Evolutionary conservation across 2,888 invertebrate genomes (phyloP), one percentile per base, ranked within the genome.

Genomic region (Stenchaetothrips biformis): DNA sequence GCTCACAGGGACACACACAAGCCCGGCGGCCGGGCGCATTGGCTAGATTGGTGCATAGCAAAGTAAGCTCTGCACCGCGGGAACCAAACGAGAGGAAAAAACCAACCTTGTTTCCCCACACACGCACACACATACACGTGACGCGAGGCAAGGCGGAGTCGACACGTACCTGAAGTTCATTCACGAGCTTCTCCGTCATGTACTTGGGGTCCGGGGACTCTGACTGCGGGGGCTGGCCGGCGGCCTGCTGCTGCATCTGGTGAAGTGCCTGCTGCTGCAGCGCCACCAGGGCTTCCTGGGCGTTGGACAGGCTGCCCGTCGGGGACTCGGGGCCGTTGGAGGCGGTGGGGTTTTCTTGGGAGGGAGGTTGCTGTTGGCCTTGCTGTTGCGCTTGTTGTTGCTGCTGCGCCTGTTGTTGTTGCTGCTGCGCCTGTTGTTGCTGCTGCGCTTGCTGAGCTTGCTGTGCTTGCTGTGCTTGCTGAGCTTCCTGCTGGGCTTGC

Each of bases 121-220:
- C 59, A 59, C 16, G 16, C 59, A 21, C 21, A 2, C 7, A 59
- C 59, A 53, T 0, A 53, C 53, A 13, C 13, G 9, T 11, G 9
- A 21, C 7, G n/a, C 11, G 11, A 25, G 25, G 25, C 67, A 74
- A 67, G 21, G 62, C 25, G 9, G 67, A 74, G 67, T 74, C 4
- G 67, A 74, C 67, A 74, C 67, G 67, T 74, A 95, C 95, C 94
- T 95, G 95, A 85, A 95, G 91, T 87, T 95, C 95, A 87, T 91
- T 94, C 85, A 94, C 93, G 84, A 94, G 90, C 86, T 94, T 94
- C 84, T 94, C 94, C 79, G 93, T 91, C 88, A 92, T 91, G 85
- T 93, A 90, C 86, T 92, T 92, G 84, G 90, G 89, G 85, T 93
- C 93, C 78, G 94, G 92, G 11, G 92, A 91, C 83, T 90, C 91